Evolutionary conservation across 2,888 invertebrate genomes (phyloP).

Genomic region (Andrena fulva): DNA sequence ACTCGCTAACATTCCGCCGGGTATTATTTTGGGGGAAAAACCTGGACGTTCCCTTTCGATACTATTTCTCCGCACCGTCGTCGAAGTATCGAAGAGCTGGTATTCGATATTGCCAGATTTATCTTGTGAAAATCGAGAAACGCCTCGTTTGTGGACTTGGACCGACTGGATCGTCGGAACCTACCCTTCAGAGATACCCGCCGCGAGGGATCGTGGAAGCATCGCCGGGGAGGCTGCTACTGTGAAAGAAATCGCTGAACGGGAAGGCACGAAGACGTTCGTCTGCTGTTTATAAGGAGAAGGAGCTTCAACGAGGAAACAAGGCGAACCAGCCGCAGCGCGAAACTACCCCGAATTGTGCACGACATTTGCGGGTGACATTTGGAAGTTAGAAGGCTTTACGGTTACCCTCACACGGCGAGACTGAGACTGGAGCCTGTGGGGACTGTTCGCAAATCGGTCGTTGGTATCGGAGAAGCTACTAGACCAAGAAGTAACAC

Average conservation of each 20-base stretch:
- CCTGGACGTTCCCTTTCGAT: not conserved
- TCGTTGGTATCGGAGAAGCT: not conserved
- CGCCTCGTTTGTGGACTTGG: not conserved
- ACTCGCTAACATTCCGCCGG: not conserved
- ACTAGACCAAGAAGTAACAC: not conserved
- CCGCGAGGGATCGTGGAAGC: not conserved
- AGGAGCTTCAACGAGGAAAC: not conserved
- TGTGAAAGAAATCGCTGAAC: not conserved
- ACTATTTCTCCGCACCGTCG: not conserved
- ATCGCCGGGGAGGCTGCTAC: not conserved
- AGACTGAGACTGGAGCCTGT: not conserved
- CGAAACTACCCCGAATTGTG: not conserved
- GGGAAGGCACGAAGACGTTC: not conserved
- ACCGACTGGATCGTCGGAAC: not conserved
- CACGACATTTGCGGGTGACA: not conserved
- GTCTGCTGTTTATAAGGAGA: not conserved
- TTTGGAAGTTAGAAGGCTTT: not conserved
- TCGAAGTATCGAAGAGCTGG: not conserved
- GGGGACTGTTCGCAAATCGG: not conserved
- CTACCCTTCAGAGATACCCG: not conserved
- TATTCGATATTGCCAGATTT: not conserved
- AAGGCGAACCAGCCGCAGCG: not conserved
- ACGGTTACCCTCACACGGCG: not conserved
- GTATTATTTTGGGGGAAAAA: not conserved
- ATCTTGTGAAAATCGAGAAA: constrained; percentile 10